Base-by-base conservation (phyloP, 2,113 vertebrate genomes). In the Bubo scandiacus region DNA sequence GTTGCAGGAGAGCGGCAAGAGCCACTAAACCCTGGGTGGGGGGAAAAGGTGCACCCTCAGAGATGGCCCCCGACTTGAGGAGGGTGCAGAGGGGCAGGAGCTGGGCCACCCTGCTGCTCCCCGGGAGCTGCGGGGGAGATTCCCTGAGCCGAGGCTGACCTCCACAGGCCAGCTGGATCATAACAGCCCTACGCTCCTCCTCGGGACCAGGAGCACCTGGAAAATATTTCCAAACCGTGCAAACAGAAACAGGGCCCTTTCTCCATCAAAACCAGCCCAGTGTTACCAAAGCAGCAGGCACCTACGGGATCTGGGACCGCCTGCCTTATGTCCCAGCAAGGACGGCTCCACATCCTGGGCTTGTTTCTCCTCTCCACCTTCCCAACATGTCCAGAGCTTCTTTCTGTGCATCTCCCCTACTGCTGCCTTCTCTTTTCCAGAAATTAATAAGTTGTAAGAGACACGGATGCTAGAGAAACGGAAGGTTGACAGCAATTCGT, bases 71-170 rank as follows among this genome's bases (percentile, higher is more conserved):
- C 3, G 1, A 1, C 43, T 22, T 9, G 58, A 36, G 36, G 22
- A 66, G 67, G 73, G 61, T 10, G 70, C 11, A 6, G 77, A 32
- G 34, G 30, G 42, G 26, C 47, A 62, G 62, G 40, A 49, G 62
- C 55, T 29, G 67, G 55, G 45, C 21, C 45, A 4, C 20, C 52
- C 57, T 9, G 22, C 38, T 18, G 61, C 38, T 75, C 49, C 66
- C 32, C 2, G 5, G 79, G 43, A 38, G 70, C 29, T 67, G 74
- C 51, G 2, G 4, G 61, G 23, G 61, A 52, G 47, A 2, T 88
- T 96, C 71, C 74, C 91, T 59, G 91, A 26, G 95, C 91, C 5
- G 3, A 96, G 93, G 66, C 91, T 94, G 96, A 96, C 96, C 93
- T 92, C 96, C 96, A 11, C 93, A 59, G 95, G 93, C 96, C 62